Evolutionary conservation across 1,140 invertebrate species (phyloP).

Genomic region (Thereuonema tuberculata): DNA sequence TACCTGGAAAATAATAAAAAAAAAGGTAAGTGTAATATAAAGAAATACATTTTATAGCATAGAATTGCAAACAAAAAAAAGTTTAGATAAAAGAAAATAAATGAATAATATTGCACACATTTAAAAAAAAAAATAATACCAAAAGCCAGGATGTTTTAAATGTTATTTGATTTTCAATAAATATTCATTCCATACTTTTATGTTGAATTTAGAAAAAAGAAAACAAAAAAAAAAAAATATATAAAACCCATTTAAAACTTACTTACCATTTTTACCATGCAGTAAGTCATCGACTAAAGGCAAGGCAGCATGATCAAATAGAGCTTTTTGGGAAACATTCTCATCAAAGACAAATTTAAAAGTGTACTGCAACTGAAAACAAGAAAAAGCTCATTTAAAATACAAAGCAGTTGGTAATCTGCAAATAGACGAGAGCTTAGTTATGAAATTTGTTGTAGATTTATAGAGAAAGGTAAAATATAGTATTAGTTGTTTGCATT

Average conservation of each 20-base stretch:
- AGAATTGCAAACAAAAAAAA: background rate
- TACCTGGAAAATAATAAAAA: slow-evolving; percentile 26
- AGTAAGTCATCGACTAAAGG: slow-evolving; percentile 62
- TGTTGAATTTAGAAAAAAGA: no score
- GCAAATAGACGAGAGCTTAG: background rate
- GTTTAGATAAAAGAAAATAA: slow-evolving; percentile 1
- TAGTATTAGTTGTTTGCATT: background rate
- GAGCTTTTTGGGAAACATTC: slow-evolving; percentile 55
- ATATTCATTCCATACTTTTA: no score
- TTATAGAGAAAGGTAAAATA: background rate
- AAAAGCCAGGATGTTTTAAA: no score
- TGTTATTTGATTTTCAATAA: no score
- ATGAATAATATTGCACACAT: background rate
- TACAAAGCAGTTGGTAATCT: no score
- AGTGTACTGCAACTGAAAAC: slow-evolving; percentile 31
- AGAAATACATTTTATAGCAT: background rate
- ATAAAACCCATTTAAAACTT: background rate
- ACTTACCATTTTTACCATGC: slow-evolving; percentile 52
- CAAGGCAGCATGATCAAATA: slow-evolving; percentile 71
- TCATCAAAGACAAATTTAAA: slow-evolving; percentile 69
- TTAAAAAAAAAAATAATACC: background rate
- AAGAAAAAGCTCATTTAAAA: slow-evolving; percentile 1
- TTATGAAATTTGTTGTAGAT: no score
- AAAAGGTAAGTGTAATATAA: background rate
- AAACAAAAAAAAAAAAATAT: background rate